Evolutionary conservation across 2,113 vertebrate genomes (phyloP).

Genomic region (Saccopteryx leptura): DNA sequence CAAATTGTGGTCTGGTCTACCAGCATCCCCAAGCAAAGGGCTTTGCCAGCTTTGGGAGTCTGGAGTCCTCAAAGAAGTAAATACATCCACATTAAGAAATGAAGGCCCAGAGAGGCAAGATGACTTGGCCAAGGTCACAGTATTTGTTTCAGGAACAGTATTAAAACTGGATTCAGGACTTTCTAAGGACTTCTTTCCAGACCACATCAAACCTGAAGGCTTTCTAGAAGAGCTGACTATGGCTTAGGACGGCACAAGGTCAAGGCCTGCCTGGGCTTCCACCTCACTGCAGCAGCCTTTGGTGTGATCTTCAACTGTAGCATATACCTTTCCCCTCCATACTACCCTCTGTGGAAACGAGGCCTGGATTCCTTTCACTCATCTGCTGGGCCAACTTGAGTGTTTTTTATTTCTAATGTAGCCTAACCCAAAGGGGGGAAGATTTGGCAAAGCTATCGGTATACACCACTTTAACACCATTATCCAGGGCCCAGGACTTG

Average conservation of each 20-base stretch:
- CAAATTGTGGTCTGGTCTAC: not conserved
- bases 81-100: not conserved
- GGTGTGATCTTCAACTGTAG: not conserved
- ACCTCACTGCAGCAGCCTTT: not conserved
- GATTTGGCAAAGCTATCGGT: not conserved
- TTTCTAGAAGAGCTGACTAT: not conserved
- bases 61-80: not conserved
- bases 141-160: not conserved
- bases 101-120: not conserved
- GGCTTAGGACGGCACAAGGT: not conserved
- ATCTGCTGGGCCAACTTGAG: not conserved
- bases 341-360: not conserved
- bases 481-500: not conserved
- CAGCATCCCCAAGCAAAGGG: not conserved
- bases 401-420: constrained; percentile 22
- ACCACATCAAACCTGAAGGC: not conserved
- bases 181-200: not conserved
- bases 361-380: not conserved
- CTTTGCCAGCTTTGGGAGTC: not conserved
- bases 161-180: not conserved
- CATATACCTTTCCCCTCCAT: not conserved
- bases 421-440: not conserved
- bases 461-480: not conserved
- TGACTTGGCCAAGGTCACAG: not conserved
- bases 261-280: not conserved